Evolutionary conservation across 2,797 vertebrate species (phyloP).

Genomic region (Myripristis murdjan): DNA sequence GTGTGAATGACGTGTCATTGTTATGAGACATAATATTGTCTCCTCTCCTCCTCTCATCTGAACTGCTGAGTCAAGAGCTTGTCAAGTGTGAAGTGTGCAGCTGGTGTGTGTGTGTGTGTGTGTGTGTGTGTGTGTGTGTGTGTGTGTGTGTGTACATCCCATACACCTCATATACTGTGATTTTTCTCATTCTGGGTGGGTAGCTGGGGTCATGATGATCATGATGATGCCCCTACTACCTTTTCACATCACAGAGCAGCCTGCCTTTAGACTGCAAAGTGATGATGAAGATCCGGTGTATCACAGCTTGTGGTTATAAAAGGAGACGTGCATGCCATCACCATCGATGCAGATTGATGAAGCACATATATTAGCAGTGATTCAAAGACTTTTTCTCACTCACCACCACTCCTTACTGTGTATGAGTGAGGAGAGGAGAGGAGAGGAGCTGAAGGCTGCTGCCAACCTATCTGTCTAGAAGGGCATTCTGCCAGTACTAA

Average conservation of each 20-base stretch:
- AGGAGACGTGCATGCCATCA: background rate
- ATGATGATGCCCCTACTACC: background rate
- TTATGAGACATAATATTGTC: conserved; percentile 89
- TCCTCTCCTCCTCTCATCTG: conserved; percentile 71
- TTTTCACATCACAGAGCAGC: conserved; percentile 4
- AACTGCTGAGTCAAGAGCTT: conserved; percentile 85
- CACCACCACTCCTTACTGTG: background rate
- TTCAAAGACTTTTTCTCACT: conserved; percentile 4
- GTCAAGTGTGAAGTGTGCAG: conserved; percentile 61
- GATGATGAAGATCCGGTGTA: background rate
- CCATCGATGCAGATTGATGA: conserved; percentile 11
- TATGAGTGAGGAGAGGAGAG: conserved; percentile 4
- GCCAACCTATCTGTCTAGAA: conserved; percentile 81
- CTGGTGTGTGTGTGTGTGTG: conserved; percentile 9
- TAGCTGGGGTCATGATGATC: no score
- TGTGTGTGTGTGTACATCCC: conserved; percentile 10
- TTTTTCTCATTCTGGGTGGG: no score
- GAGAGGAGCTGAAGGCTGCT: conserved; percentile 68
- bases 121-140: conserved; percentile 6
- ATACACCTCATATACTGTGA: background rate
- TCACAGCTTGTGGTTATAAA: background rate
- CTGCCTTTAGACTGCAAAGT: conserved; percentile 9
- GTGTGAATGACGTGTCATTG: conserved; percentile 67
- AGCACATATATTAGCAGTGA: background rate
- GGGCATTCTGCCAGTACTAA: conserved; percentile 83